Base-by-base conservation (phyloP, 1,140 invertebrate species). In the Druon quercuslanigerum region DNA sequence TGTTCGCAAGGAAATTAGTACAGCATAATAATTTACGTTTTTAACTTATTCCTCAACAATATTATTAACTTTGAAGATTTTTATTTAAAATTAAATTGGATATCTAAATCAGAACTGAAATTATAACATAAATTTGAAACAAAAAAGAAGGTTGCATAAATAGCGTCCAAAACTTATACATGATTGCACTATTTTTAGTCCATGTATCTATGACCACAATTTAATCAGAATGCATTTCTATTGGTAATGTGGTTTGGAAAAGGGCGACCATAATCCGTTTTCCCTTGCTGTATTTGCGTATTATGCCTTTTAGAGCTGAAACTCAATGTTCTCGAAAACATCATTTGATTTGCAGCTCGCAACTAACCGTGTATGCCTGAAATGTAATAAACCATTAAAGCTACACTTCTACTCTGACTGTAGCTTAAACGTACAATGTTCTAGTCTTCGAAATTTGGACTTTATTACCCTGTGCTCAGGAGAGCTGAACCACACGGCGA, bases 251-350 rank as follows among this genome's bases (percentile, higher is more conserved):
- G 60, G 60, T 66, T 40, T 66, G 60, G 40, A 33, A 33, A 66
- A 66, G 60, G 60, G 60, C 33, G n/a, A 66, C 60, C 60, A 66
- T 66, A 66, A 66, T 66, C 60, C 60, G 40, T 66, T 66, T 66
- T 66, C 60, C 60, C 60, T 66, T n/a, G 20, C 60, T 66, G 60
- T 33, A 66, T 66, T 66, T 66, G 60, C 25, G 60, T 66, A 66
- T n/a, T 66, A 46, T 40, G 60, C 60, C 46, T 66, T 66, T 66
- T 66, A 66, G 60, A 66, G 60, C 60, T 40, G 25, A 66, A 66
- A 66, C 25, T 40, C 60, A 66, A 66, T 33, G 60, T 66, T 66
- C 60, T 9, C 20, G 60, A 66, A 66, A 66, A 66, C 60, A 66
- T 40, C 25, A 66, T 66, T 66, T 66, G 60, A 66, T 66, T 66